Percentiles rank a stretch among this genome's conserved stretches.
These are phyloP conservation scores for Scophthalmus maximus DNA, from an alignment of 2,113 vertebrate species.

Conservation along the genomic window DNA sequence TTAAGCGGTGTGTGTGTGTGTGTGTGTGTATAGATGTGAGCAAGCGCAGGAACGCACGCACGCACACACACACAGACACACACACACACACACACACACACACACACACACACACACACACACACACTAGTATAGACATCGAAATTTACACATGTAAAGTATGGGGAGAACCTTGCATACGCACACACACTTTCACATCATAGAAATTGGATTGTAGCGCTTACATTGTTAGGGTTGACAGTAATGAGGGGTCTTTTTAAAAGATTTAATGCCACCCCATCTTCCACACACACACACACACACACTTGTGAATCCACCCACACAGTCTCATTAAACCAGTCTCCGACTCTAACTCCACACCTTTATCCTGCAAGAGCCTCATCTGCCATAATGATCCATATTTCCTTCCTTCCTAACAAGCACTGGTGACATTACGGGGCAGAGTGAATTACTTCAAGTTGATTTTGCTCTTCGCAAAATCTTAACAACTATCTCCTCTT, in stretches of 20 bases:
- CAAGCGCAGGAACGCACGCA: not conserved
- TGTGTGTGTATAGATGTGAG: conserved; percentile 16
- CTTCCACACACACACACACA: conserved; percentile 10
- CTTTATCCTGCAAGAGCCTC: conserved; percentile 45
- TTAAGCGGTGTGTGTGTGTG: conserved; percentile 21
- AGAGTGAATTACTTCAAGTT: conserved; percentile 7
- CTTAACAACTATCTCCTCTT: conserved; percentile 21
- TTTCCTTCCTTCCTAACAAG: conserved; percentile 42
- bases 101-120: not conserved
- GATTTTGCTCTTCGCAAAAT: conserved; percentile 37
- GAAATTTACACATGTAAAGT: conserved; percentile 15
- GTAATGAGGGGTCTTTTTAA: conserved; percentile 66
- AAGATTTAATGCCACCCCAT: conserved; percentile 45
- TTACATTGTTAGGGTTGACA: conserved; percentile 24
- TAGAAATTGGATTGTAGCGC: conserved; percentile 31
- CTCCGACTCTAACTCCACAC: conserved; percentile 37
- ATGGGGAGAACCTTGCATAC: not conserved
- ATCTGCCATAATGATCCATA: conserved; percentile 45
- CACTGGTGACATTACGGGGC: conserved; percentile 26
- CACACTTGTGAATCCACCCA: conserved; percentile 36
- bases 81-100: not conserved
- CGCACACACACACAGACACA: not conserved
- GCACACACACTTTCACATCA: conserved; percentile 19
- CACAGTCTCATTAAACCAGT: conserved; percentile 59
- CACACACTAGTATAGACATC: not conserved